Conservation (phyloP, 2,113 vertebrate genomes). For the Crocuta crocuta region DNA sequence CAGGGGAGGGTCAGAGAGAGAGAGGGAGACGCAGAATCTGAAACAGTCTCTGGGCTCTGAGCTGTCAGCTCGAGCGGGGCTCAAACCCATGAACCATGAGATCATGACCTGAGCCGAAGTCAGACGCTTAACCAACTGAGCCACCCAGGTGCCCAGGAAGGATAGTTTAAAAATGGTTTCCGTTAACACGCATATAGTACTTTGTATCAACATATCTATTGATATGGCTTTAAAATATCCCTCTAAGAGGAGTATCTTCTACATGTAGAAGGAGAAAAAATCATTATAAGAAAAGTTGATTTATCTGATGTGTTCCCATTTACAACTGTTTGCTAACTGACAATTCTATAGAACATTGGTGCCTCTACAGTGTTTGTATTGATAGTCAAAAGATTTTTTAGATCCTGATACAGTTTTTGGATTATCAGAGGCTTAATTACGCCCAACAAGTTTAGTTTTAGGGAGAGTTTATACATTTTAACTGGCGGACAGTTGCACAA, state of each 20-base stretch:
- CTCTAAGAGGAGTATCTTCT: neutral
- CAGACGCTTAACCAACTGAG: too few species aligned
- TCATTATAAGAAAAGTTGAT: neutral
- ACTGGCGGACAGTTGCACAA: neutral
- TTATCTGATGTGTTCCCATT: neutral
- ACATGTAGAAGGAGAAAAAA: neutral
- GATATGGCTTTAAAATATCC: neutral
- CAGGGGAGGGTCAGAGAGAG: too few species aligned
- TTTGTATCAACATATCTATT: neutral
- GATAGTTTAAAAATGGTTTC: slow-evolving; percentile 14
- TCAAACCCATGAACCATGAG: too few species aligned
- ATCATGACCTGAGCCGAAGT: too few species aligned
- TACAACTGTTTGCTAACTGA: neutral
- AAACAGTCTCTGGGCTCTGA: too few species aligned
- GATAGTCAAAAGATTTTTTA: neutral
- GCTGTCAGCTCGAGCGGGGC: too few species aligned
- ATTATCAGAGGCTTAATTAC: slow-evolving; percentile 35
- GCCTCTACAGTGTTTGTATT: neutral
- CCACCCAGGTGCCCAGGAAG: neutral
- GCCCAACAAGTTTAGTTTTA: slow-evolving; percentile 14
- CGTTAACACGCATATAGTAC: neutral
- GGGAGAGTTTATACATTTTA: neutral
- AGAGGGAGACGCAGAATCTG: too few species aligned
- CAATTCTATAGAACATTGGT: neutral
- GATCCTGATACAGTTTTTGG: neutral